Conservation (phyloP, 2,888 invertebrate genomes). For the Limnephilus marmoratus region DNA sequence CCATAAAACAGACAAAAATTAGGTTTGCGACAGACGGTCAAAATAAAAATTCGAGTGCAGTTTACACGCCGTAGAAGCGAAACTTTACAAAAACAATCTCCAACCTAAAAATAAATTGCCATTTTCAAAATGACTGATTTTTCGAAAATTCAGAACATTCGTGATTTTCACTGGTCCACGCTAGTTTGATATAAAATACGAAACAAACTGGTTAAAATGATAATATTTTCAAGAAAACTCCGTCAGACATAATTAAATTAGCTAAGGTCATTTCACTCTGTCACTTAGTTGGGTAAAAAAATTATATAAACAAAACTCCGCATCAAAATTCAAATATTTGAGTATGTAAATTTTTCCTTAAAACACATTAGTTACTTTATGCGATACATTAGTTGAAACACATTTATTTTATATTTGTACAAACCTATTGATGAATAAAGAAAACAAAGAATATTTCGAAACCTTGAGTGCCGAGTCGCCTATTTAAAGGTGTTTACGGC, state of each 20-base stretch:
- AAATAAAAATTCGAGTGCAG: too few relatives aligned
- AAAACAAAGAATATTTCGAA: conserved; percentile 34
- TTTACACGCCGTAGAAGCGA: too few relatives aligned
- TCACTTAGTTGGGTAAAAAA: background rate
- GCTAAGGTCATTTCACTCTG: conserved; percentile 2
- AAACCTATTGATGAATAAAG: conserved; percentile 33
- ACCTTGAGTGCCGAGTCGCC: conserved; percentile 34
- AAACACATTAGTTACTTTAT: conserved; percentile 28
- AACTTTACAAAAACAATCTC: too few relatives aligned
- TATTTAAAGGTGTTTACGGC: conserved; percentile 45
- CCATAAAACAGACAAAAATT: too few relatives aligned
- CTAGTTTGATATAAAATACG: background rate
- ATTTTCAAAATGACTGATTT: too few relatives aligned
- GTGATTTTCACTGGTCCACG: too few relatives aligned
- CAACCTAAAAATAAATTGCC: too few relatives aligned
- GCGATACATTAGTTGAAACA: conserved; percentile 29
- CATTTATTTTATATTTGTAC: conserved; percentile 22
- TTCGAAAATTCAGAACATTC: too few relatives aligned
- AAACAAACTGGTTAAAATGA: background rate
- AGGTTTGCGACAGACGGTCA: too few relatives aligned
- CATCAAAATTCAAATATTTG: conserved; percentile 21
- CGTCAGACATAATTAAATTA: background rate
- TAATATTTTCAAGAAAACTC: background rate
- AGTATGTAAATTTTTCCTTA: conserved; percentile 20
- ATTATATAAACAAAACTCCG: background rate